Conservation (phyloP, 2,797 vertebrate species). For the Coregonus sp. region DNA sequence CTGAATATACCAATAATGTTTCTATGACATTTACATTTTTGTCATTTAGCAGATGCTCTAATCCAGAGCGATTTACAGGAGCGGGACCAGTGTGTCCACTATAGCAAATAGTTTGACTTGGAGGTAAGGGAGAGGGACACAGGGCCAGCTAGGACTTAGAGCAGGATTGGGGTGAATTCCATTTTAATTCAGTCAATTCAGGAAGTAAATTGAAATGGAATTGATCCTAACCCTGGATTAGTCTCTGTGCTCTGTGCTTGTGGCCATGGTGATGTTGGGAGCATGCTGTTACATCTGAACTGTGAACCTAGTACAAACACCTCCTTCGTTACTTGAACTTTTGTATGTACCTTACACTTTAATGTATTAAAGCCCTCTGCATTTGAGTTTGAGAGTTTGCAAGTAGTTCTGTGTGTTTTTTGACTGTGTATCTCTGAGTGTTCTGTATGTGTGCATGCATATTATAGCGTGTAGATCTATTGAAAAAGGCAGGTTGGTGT, state of each 20-base stretch:
- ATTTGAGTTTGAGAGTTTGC: conserved; percentile 63
- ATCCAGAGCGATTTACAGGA: too few relatives aligned
- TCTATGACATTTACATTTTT: not conserved
- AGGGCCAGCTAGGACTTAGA: conserved; percentile 27
- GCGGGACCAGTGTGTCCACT: not conserved
- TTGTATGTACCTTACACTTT: conserved; percentile 70
- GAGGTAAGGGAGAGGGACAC: not conserved
- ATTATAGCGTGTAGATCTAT: not conserved
- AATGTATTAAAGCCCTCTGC: conserved; percentile 75
- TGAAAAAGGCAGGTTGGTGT: not conserved
- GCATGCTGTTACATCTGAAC: conserved; percentile 50
- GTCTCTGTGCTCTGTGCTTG: conserved; percentile 8
- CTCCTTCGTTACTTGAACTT: conserved; percentile 72
- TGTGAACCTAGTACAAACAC: conserved; percentile 62
- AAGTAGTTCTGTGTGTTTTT: not conserved
- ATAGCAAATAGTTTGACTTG: not conserved
- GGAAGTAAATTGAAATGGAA: not conserved
- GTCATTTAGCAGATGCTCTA: too few relatives aligned
- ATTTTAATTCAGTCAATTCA: not conserved
- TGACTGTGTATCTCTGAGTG: conserved; percentile 4
- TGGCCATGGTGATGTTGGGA: conserved; percentile 29
- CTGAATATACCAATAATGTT: not conserved
- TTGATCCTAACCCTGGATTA: not conserved
- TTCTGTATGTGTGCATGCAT: not conserved
- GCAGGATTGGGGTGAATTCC: not conserved